Evolutionary conservation across 2,888 invertebrate genomes (phyloP), one percentile per base, ranked within the genome.

Genomic region (Polia nebulosa): DNA sequence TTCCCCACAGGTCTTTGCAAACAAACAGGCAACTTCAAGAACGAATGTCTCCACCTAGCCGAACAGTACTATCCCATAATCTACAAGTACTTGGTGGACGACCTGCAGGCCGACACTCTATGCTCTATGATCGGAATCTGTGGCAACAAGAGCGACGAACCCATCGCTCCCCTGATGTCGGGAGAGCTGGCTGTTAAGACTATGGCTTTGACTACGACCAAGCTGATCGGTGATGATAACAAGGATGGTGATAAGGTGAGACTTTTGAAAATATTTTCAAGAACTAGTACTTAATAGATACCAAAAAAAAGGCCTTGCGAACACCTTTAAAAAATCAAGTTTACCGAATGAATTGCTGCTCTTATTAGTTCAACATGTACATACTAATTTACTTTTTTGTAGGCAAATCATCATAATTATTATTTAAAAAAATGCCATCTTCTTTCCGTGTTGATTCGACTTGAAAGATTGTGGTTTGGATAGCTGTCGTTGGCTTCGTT

Each of bases 31-130:
- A 95, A 96, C 13, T 98, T 98, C 92, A 96, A 97, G 76, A 88
- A 95, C 2, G 97, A 98, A 95, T 99, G 99, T 87, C 92, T 97
- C 2, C 96, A 96, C 69, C 94, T 98, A 47, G 98, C 98, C 0
- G 97, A 98, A 67, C 96, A 98, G 85, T 99, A 98, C 91, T 98
- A 98, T 87, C 96, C 96, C 0, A 88, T 96, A 25, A 96, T 98
- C 72, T 99, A 99, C 90, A 90, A 96, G 44, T 97, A 96, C 83
- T 92, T 99, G 8, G 96, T 97, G 0, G 93, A 96, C 11, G 97
- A 97, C 80, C 90, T 99, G 78, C 96, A 98, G 86, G 96, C 97
- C 0, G 96, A 96, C 53, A 94, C 95, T n/a, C 91, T 98, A 0
- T 99, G 99, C 88, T 90, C 96, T 72, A 92, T 97, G 85, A 97